These are phyloP conservation scores for Acomys russatus DNA, from an alignment of 2,797 vertebrate species.

Conservation along the genomic window DNA sequence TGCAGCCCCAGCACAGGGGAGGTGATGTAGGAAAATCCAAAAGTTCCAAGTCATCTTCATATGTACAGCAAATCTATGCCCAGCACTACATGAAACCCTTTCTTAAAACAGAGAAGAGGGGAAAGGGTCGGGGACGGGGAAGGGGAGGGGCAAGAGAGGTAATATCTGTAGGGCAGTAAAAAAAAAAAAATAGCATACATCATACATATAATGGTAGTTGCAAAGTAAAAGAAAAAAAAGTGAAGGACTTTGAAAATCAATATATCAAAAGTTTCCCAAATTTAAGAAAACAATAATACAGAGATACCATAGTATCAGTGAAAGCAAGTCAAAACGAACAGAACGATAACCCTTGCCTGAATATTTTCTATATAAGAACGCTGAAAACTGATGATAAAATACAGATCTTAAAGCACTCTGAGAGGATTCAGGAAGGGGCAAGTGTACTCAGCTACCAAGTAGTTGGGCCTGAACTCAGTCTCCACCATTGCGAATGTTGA, in stretches of 20 bases:
- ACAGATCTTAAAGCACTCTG: background rate
- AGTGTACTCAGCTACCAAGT: background rate
- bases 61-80: background rate
- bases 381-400: background rate
- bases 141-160: no score
- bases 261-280: constrained; percentile 7
- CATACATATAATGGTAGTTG: background rate
- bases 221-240: background rate
- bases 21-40: background rate
- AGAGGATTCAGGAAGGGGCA: background rate
- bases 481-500: background rate
- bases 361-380: background rate
- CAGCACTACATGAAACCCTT: background rate
- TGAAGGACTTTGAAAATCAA: background rate
- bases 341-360: background rate
- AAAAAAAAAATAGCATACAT: background rate
- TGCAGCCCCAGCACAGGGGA: background rate
- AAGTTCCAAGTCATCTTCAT: background rate
- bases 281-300: background rate
- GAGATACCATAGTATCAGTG: background rate
- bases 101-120: background rate
- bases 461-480: background rate
- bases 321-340: background rate
- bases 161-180: background rate
- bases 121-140: background rate